phyloP scores from a whole-genome alignment of 2,797 vertebrate species.

The Gila robusta region DNA sequence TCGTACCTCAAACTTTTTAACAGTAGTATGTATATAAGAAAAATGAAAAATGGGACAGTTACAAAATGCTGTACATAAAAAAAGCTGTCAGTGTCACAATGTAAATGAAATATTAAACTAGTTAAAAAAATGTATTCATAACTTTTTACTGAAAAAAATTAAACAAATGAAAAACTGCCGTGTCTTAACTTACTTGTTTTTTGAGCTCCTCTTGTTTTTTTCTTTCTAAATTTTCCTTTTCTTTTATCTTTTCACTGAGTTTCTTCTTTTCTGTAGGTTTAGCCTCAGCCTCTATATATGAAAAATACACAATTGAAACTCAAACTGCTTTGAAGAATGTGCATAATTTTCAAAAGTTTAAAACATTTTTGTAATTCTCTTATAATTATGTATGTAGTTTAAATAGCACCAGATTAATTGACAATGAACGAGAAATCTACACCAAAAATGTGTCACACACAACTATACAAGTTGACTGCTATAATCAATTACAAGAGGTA shows the following conservation, averaged over 20 bases:
- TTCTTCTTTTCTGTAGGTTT: constrained; percentile 87
- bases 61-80: background rate
- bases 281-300: constrained; percentile 33
- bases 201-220: constrained; percentile 86
- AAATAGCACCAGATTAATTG: background rate
- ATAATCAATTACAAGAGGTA: background rate
- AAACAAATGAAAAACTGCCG: background rate
- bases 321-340: background rate
- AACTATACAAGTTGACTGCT: background rate
- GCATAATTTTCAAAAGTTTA: background rate
- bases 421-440: background rate
- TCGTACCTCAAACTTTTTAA: background rate
- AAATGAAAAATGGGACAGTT: background rate
- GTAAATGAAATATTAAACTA: background rate
- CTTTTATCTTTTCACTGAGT: constrained; percentile 89
- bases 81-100: no score
- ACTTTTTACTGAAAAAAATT: background rate
- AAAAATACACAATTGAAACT: background rate
- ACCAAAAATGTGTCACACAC: background rate
- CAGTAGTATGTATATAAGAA: no score
- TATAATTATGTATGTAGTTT: background rate
- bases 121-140: background rate
- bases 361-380: background rate
- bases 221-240: constrained; percentile 84
- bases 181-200: constrained; percentile 76